Base-by-base conservation (phyloP, 2,888 invertebrate genomes). In the Thymelicus lineola region DNA sequence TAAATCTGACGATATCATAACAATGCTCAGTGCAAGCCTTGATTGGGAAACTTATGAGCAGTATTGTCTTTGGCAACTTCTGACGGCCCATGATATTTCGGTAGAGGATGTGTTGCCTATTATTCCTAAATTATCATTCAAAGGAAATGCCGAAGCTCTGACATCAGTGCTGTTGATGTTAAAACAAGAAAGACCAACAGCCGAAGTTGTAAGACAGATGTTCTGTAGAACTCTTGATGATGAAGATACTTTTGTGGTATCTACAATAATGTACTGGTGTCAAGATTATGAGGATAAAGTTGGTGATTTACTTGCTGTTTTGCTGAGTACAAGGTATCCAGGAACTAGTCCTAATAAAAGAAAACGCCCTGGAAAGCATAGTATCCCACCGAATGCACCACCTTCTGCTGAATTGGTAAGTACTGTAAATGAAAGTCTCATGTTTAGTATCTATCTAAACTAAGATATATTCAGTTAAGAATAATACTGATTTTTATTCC, bases 41-140 rank as follows among this genome's bases (percentile, higher is more conserved):
- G 95, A 96, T 70, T 99, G 99, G 98, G 99, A 99, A 90, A 98
- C 99, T 2, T 98, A 98, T 79, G 99, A 99, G 88, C 99, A 99
- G 89, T 97, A 98, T 86, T 99, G 98, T 87, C 95, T 99, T 59
- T 99, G 99, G 99, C 99, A 99, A 89, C 94, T 99, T 71, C 95
- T 99, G 62, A 96, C 97, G 76, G 98, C 98, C 55, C 99, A 99
- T 86, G 98, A 98, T 86, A 97, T 99, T 83, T 97, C 98, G 66
- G 95, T 98, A n/a, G 98, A 98, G 82, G 96, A 97, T 83, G 96
- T 99, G 75, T 91, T 98, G 82, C 97, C 98, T 48, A 93, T 95
- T 74, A 94, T 95, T 78, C 95, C 95, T 17, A 97, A 97, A 81
- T 89, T 98, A 72, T 97, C 97, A 80, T 96, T 96, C 86, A 95